A percentile compares a stretch with the other conserved stretches of the same genome.
These are phyloP conservation scores for Siphlonurus alternatus DNA, from an alignment of 2,888 invertebrate species.

Conservation along the genomic window DNA sequence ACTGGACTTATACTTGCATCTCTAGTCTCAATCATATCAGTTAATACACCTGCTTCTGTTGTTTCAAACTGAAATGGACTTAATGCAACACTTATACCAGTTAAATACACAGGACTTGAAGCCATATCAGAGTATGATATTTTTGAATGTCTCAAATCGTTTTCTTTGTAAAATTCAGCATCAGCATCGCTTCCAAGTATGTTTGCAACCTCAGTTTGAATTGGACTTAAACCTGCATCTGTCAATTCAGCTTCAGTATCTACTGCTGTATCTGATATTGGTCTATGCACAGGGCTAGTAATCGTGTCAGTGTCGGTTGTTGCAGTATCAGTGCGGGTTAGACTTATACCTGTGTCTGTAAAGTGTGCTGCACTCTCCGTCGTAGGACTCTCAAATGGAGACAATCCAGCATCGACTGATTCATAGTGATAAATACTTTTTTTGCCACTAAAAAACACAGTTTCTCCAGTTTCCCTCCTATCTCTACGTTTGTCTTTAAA, in stretches of 20 bases:
- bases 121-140: slow-evolving; percentile 31
- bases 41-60: slow-evolving; percentile 33
- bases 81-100: slow-evolving; percentile 22
- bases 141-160: slow-evolving; percentile 18
- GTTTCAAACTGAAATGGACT: slow-evolving; percentile 29
- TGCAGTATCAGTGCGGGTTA: slow-evolving; percentile 26
- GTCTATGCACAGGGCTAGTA: slow-evolving; percentile 24
- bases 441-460: slow-evolving; percentile 32
- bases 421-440: slow-evolving; percentile 34
- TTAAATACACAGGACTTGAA: slow-evolving; percentile 33
- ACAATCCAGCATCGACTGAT: slow-evolving; percentile 22
- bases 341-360: slow-evolving; percentile 36
- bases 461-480: slow-evolving; percentile 30
- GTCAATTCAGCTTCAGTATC: slow-evolving; percentile 33
- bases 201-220: slow-evolving; percentile 32
- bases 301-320: slow-evolving; percentile 28
- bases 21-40: slow-evolving; percentile 33
- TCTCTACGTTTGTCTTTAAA: slow-evolving; percentile 11
- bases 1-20: slow-evolving; percentile 36
- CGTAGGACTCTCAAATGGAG: slow-evolving; percentile 25
- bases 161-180: slow-evolving; percentile 22
- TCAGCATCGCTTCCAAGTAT: slow-evolving; percentile 25
- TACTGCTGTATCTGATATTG: slow-evolving; percentile 28
- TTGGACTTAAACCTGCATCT: slow-evolving; percentile 37
- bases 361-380: slow-evolving; percentile 34